Conservation (phyloP, 2,888 invertebrate genomes). For the Pyrrhia umbra region DNA sequence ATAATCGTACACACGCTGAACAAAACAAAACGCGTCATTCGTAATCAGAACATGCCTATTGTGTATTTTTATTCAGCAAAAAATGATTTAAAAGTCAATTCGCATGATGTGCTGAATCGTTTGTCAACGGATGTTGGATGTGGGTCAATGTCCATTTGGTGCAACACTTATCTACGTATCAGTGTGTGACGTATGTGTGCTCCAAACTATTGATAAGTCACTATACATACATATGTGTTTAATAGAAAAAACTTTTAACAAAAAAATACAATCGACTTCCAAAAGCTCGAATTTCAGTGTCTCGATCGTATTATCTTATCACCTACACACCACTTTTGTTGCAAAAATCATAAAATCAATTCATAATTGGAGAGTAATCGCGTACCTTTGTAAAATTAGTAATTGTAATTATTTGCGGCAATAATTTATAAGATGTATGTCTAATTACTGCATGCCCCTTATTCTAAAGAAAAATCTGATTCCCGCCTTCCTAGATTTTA, state of each 20-base stretch:
- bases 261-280: too few species aligned
- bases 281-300: too few species aligned
- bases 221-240: slow-evolving; percentile 36
- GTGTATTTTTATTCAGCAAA: slow-evolving; percentile 77
- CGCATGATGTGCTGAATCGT: slow-evolving; percentile 78
- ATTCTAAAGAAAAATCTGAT: not conserved
- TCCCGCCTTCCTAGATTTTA: not conserved
- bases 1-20: slow-evolving; percentile 46
- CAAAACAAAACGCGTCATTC: slow-evolving; percentile 61
- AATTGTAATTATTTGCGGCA: slow-evolving; percentile 20
- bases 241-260: too few species aligned
- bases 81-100: slow-evolving; percentile 82
- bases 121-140: slow-evolving; percentile 77
- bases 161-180: slow-evolving; percentile 59
- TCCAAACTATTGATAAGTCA: slow-evolving; percentile 51
- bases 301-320: too few species aligned
- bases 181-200: slow-evolving; percentile 47
- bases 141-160: slow-evolving; percentile 82
- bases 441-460: slow-evolving; percentile 19
- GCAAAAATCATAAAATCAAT: too few species aligned
- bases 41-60: slow-evolving; percentile 56
- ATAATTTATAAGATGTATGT: slow-evolving; percentile 32
- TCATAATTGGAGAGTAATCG: too few species aligned
- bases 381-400: too few species aligned
- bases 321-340: too few species aligned